Evolutionary conservation across 2,113 vertebrate genomes (phyloP), one percentile per base, ranked within the genome.

Genomic region (Vimba vimba): DNA sequence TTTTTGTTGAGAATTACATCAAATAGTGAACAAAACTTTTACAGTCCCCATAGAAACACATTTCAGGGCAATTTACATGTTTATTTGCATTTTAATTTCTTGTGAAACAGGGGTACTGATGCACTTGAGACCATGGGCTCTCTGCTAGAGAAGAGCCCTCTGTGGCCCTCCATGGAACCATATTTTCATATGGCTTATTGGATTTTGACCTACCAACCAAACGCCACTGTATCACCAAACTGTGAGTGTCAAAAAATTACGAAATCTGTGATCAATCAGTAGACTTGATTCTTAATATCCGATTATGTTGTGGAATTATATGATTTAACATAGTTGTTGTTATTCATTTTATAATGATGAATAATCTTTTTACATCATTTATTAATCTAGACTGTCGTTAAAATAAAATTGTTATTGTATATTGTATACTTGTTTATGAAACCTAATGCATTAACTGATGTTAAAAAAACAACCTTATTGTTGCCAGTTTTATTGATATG

Each of bases 121-220:
- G 76, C 71, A 30, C 57, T 93, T 84, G 86, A 85, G 7, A 81
- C 39, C 36, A 10, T 92, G n/a, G 94, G 93, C 57, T 82, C 88
- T 79, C n/a, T 30, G 1, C 33, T 95, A 68, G 92, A 95, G 83
- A 82, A 85, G 15, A 93, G 79, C 87, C 23, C 57, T 1, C 10
- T 81, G 33, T 96, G 94, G 94, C 88, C 92, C 0, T 17, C 15
- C 5, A 52, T 94, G 52, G 92, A 93, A 83, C 71, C 87, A 47
- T 94, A 93, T 82, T 90, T 95, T 76, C 88, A 94, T 60, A 90
- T 93, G 59, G 68, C 83, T 39, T 89, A 92, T 90, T 95, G 94
- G 95, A 89, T 95, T 88, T 81, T 94, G 84, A 93, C 90, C 79
- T 95, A 93, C 88, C 91, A 86, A 64, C 90, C 93, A 50, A 92